A percentile compares a stretch with the other conserved stretches of the same genome.
Evolutionary conservation across 2,113 vertebrate species (phyloP).

Genomic region (Falco punctatus): DNA sequence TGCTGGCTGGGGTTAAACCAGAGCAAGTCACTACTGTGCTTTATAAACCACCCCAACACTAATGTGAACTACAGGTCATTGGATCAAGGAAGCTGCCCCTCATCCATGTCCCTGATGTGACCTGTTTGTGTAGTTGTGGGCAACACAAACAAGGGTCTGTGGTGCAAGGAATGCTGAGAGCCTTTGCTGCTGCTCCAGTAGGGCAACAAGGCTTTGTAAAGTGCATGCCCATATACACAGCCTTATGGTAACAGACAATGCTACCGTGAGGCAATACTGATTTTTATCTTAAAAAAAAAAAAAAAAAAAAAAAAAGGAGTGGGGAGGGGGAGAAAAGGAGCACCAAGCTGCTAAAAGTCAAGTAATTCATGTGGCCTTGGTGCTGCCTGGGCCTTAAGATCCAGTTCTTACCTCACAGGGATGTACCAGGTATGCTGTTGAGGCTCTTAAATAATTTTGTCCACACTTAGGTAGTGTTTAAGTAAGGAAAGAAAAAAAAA

Average conservation of each 20-base stretch:
- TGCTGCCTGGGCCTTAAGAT: neutral
- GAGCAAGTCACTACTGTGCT: neutral
- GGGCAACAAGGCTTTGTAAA: neutral
- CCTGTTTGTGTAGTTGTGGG: neutral
- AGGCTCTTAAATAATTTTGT: neutral
- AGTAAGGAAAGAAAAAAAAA: neutral
- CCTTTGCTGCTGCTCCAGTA: neutral
- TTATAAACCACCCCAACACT: neutral
- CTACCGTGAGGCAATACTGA: neutral
- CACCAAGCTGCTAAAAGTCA: neutral
- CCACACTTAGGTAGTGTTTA: neutral
- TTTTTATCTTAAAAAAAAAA: neutral
- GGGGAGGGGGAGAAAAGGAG: neutral
- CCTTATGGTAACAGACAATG: neutral
- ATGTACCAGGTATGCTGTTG: neutral
- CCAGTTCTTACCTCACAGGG: neutral
- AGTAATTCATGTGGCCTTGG: neutral
- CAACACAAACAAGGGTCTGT: neutral
- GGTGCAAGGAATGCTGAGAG: neutral
- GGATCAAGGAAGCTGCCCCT: neutral
- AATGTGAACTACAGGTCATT: rapidly evolving
- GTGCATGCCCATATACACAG: neutral
- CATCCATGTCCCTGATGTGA: neutral
- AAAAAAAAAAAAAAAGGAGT: neutral
- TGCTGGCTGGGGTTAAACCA: too few relatives aligned